Percentiles rank a stretch among this genome's conserved stretches.
Evolutionary conservation across 1,140 invertebrate genomes (phyloP).

Genomic region (Manduca sexta): DNA sequence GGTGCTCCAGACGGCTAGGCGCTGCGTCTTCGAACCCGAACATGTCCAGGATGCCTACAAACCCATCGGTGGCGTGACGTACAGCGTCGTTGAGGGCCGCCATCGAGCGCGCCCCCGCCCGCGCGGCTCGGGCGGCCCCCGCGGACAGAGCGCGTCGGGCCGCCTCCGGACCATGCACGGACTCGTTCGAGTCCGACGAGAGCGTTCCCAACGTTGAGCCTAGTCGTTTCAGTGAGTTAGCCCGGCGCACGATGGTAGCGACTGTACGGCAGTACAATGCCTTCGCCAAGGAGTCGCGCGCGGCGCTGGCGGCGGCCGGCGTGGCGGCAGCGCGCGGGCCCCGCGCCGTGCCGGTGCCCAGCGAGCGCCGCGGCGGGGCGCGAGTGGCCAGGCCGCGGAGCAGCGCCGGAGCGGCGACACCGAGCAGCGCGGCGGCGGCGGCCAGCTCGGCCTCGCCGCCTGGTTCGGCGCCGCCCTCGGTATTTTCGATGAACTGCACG

Average conservation of each 20-base stretch:
- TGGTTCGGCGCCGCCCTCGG: slow-evolving; percentile 64
- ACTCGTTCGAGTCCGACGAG: slow-evolving; percentile 93
- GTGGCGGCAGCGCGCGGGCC: slow-evolving; percentile 89
- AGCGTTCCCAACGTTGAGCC: slow-evolving; percentile 91
- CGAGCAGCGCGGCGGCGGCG: slow-evolving; percentile 88
- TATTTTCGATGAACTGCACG: slow-evolving; percentile 88
- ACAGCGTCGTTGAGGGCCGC: slow-evolving; percentile 93
- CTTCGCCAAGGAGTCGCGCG: slow-evolving; percentile 91
- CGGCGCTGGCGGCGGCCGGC: slow-evolving; percentile 85
- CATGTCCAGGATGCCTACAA: slow-evolving; percentile 96
- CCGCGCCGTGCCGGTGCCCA: slow-evolving; percentile 84
- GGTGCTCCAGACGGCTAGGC: slow-evolving; percentile 91
- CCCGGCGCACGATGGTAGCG: slow-evolving; percentile 93
- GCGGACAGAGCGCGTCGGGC: too few relatives aligned
- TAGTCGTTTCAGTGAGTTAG: slow-evolving; percentile 92
- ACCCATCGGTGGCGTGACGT: slow-evolving; percentile 93
- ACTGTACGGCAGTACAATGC: slow-evolving; percentile 95
- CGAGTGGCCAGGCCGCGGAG: slow-evolving; percentile 89
- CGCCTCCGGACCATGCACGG: too few relatives aligned
- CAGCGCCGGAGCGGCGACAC: slow-evolving; percentile 91
- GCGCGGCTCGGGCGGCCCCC: slow-evolving; percentile 59
- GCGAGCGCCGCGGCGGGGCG: slow-evolving; percentile 83
- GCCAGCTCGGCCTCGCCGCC: slow-evolving; percentile 86
- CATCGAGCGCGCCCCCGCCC: slow-evolving; percentile 92
- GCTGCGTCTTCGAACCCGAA: slow-evolving; percentile 96